These are phyloP conservation scores for Hylomyscus alleni DNA, from an alignment of 2,797 vertebrate species.

Conservation along the genomic window DNA sequence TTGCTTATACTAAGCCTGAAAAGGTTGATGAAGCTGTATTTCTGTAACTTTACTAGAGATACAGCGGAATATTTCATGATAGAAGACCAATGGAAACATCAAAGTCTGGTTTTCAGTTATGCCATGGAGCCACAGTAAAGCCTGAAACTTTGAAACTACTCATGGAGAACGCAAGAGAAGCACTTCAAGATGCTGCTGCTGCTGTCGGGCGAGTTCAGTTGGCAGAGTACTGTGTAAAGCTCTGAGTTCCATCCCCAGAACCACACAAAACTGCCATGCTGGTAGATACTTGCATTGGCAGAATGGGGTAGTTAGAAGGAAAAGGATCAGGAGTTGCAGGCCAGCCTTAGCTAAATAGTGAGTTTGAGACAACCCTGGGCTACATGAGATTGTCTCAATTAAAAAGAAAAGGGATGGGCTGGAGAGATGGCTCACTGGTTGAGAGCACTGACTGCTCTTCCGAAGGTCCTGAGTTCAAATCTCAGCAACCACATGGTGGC, in stretches of 20 bases:
- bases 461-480: too few species aligned
- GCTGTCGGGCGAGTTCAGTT: background rate
- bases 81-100: background rate
- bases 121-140: background rate
- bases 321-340: background rate
- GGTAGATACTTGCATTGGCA: background rate
- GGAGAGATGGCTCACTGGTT: too few species aligned
- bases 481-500: too few species aligned
- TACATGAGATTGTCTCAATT: background rate
- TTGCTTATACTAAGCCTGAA: background rate
- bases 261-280: background rate
- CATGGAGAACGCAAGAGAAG: background rate
- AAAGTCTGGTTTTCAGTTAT: background rate
- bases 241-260: background rate
- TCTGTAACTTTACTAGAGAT: background rate
- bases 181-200: background rate
- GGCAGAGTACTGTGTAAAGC: background rate
- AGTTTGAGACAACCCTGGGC: background rate
- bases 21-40: background rate
- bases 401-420: background rate
- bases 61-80: background rate
- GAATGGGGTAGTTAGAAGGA: background rate
- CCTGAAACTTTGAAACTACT: background rate
- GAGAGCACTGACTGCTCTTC: too few species aligned
- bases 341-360: background rate